Evolutionary conservation across 2,888 invertebrate species (phyloP), one percentile per base, ranked within the genome.

Genomic region (Calliphora vomitoria): DNA sequence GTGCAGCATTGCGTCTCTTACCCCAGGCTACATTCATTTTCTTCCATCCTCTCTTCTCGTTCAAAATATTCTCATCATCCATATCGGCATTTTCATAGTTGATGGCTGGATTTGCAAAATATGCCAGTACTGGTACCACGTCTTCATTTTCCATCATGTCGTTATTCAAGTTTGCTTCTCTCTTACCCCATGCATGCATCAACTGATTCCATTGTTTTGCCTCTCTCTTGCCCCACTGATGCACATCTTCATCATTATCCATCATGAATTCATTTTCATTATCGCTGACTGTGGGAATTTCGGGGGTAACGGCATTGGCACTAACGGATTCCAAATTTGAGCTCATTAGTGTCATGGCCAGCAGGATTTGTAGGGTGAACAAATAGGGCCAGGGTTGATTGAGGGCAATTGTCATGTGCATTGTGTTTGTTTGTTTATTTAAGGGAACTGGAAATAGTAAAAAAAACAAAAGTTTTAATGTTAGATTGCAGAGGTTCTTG

Each of bases 1-100:
- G 91, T 2, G 64, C 80, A 4, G 90, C 91, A 84, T 95, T 95
- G 6, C 95, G 95, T 82, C 96, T 94, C 93, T 97, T 97, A 90
- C 96, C 97, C 96, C 96, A 97, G 20, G 96, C 95, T n/a, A 95
- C 96, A 91, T 95, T 95, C 92, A 96, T 95, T 64, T 95, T 95
- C 76, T 95, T 95, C 96, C 96, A 96, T 71, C 95, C 95, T 83
- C 96, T 94, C 93, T 96, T 96, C 89, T 96, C 94, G 88, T 93
- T 90, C 0, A 87, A 47, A 10, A 88, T 66, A 20, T 66, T 74
- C 10, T 89, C 89, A 10, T 79, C 86, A 15, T 86, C 88, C 11
- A 78, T 71, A 41, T 82, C 64, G 4, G 0, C 41, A 15, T 60
- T 81, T 79, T 69, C 76, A 20, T 8, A 90, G 89, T 20, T 90